Percentiles rank a stretch among this genome's conserved stretches.
Conservation (phyloP, 1,140 invertebrate species). For the Zaprionus africanus region DNA sequence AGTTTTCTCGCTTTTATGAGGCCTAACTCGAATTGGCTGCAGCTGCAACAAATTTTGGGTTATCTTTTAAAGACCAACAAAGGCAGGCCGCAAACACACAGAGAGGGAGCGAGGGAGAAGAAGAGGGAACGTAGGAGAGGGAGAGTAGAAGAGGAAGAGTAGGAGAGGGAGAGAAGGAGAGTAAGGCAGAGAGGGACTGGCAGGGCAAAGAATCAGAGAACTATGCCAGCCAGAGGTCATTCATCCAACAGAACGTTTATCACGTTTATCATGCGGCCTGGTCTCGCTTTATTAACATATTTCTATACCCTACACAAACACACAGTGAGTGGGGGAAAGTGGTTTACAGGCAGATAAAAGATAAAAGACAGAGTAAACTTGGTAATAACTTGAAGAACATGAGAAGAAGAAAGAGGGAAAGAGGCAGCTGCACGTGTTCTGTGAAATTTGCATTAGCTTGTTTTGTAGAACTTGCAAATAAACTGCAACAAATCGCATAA, state of each 20-base stretch:
- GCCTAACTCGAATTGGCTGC: slow-evolving; percentile 27
- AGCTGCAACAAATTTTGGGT: slow-evolving; percentile 37
- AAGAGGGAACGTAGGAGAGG: no score
- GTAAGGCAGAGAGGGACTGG: neutral
- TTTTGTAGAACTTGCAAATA: neutral
- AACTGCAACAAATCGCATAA: neutral
- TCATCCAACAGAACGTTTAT: slow-evolving; percentile 75
- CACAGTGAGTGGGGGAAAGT: neutral
- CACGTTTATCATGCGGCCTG: slow-evolving; percentile 59
- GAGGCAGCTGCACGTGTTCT: neutral
- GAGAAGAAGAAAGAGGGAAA: neutral
- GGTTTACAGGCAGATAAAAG: neutral
- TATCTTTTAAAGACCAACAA: slow-evolving; percentile 8
- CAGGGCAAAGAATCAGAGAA: neutral
- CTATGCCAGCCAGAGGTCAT: slow-evolving; percentile 60
- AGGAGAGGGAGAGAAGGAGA: slow-evolving; percentile 5
- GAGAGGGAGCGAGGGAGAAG: neutral
- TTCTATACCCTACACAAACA: slow-evolving; percentile 42
- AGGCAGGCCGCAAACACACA: neutral
- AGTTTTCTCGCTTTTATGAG: neutral
- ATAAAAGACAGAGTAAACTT: neutral
- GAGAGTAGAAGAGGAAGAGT: no score
- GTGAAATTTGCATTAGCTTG: neutral
- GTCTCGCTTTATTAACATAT: slow-evolving; percentile 71
- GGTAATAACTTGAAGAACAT: slow-evolving; percentile 4